These are phyloP conservation scores for Pandemis heparana DNA, from an alignment of 2,888 invertebrate species.

Conservation along the genomic window DNA sequence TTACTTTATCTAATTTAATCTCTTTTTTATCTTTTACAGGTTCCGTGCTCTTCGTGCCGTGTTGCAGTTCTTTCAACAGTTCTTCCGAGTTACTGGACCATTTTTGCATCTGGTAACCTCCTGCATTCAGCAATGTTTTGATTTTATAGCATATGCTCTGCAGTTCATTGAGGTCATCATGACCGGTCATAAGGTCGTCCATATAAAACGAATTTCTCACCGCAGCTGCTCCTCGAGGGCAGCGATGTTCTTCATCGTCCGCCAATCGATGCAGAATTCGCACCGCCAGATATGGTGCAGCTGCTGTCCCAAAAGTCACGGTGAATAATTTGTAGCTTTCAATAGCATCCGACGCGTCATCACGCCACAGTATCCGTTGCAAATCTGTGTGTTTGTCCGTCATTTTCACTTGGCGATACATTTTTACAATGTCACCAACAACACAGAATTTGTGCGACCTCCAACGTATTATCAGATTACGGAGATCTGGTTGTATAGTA, in stretches of 20 bases:
- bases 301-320: conserved; percentile 46
- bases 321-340: conserved; percentile 42
- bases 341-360: conserved; percentile 5
- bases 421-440: conserved; percentile 46
- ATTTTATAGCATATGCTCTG: conserved; percentile 45
- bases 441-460: too few species aligned
- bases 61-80: too few species aligned
- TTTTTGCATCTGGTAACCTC: conserved; percentile 46
- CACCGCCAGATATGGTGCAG: conserved; percentile 45
- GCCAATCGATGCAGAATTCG: conserved; percentile 44
- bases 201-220: conserved; percentile 38
- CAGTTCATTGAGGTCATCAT: conserved; percentile 42
- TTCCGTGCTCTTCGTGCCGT: too few species aligned
- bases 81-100: too few species aligned
- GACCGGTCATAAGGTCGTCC: conserved; percentile 46
- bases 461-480: too few species aligned
- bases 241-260: conserved; percentile 26
- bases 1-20: conserved; percentile 41
- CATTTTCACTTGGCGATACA: conserved; percentile 50
- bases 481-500: too few species aligned
- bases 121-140: conserved; percentile 46
- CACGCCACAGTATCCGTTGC: conserved; percentile 36
- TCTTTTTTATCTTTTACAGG: conserved; percentile 20
- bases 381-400: conserved; percentile 34
- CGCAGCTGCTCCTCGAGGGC: conserved; percentile 31